Evolutionary conservation across 1,140 invertebrate species (phyloP).

Genomic region (Oncopodura yosiiana): DNA sequence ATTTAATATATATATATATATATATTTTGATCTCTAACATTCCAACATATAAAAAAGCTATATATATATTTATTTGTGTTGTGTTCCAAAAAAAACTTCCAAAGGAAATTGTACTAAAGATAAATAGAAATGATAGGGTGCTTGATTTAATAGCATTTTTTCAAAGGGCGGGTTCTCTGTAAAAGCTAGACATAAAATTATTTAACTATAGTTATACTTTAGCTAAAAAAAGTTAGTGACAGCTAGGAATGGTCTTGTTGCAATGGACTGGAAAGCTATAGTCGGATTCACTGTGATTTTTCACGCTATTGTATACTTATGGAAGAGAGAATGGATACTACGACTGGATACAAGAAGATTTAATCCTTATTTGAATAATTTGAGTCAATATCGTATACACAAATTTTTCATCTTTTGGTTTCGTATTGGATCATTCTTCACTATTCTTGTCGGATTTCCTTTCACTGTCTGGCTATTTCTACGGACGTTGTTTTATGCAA

Average conservation of each 20-base stretch:
- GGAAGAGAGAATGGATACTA: slow-evolving; percentile 25
- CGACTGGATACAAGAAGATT: slow-evolving; percentile 28
- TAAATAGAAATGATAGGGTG: no score
- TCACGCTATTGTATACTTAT: slow-evolving; percentile 26
- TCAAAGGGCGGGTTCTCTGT: no score
- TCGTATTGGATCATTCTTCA: slow-evolving; percentile 29
- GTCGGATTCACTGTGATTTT: slow-evolving; percentile 34
- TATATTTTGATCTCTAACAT: no score
- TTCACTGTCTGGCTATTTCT: slow-evolving; percentile 32
- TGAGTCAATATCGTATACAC: slow-evolving; percentile 16
- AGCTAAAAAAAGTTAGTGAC: no score
- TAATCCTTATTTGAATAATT: slow-evolving; percentile 25
- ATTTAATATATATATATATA: no score
- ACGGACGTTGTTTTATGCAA: slow-evolving; percentile 23
- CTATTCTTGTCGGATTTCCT: slow-evolving; percentile 32
- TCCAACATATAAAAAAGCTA: no score
- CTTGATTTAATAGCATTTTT: no score
- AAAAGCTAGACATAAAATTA: no score
- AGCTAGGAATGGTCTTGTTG: not conserved
- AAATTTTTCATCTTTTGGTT: slow-evolving; percentile 34
- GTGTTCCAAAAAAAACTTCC: no score
- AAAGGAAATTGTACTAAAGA: no score
- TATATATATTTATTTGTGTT: no score
- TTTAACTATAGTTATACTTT: no score
- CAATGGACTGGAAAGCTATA: slow-evolving; percentile 35